Evolutionary conservation across 2,113 vertebrate species (phyloP).

Genomic region (Parus major): DNA sequence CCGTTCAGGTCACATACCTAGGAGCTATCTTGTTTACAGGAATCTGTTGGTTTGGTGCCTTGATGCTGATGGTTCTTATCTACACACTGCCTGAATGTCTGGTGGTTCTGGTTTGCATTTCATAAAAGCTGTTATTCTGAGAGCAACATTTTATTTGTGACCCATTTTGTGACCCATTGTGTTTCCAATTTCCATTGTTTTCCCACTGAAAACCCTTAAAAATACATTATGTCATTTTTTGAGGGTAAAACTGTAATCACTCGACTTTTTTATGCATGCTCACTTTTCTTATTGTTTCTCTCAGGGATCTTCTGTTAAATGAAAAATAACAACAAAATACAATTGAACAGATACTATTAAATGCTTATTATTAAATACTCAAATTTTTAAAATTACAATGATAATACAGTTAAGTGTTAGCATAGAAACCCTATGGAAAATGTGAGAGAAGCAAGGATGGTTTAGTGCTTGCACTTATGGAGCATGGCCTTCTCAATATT

Average conservation of each 20-base stretch:
- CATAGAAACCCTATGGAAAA: neutral
- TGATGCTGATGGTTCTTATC: neutral
- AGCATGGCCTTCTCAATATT: neutral
- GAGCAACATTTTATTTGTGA: neutral
- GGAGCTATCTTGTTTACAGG: neutral
- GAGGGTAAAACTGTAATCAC: neutral
- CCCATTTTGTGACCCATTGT: neutral
- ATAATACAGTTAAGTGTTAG: neutral
- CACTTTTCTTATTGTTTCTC: neutral
- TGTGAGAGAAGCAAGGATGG: neutral
- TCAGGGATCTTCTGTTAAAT: neutral
- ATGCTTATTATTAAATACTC: neutral
- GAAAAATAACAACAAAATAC: neutral
- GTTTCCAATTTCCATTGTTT: neutral
- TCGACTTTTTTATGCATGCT: neutral
- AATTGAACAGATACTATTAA: neutral
- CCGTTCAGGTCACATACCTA: neutral
- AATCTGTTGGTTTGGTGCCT: neutral
- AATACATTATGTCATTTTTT: neutral
- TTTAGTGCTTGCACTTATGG: neutral
- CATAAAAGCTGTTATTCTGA: neutral
- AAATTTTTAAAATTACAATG: neutral
- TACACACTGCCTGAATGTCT: neutral
- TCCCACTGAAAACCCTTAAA: neutral
- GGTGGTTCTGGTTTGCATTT: constrained; percentile 44